These are phyloP conservation scores for Ceratothoa steindachneri DNA, from an alignment of 2,888 invertebrate species.

Conservation along the genomic window DNA sequence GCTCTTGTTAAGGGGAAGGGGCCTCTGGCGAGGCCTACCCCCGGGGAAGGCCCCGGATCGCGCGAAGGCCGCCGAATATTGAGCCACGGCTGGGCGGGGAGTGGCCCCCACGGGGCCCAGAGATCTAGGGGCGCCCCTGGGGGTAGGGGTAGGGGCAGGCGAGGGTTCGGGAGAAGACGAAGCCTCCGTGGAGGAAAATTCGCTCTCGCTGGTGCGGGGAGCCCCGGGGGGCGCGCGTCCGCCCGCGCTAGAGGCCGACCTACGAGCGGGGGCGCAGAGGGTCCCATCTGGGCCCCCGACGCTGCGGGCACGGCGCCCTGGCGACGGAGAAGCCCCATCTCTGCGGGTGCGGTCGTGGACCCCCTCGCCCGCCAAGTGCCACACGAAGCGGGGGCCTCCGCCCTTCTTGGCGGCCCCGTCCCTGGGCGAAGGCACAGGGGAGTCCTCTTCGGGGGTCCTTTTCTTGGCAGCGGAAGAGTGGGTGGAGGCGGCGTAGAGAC, in stretches of 20 bases:
- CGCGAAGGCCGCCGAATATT: constrained; percentile 40
- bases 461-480: constrained; percentile 63
- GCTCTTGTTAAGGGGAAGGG: constrained; percentile 45
- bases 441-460: neutral
- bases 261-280: no score
- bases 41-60: constrained; percentile 42
- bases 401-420: constrained; percentile 11
- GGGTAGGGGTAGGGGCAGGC: constrained; percentile 22
- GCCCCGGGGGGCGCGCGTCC: neutral
- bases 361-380: constrained; percentile 10
- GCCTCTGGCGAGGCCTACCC: constrained; percentile 21
- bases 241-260: constrained; percentile 33
- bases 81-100: constrained; percentile 17
- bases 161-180: constrained; percentile 42
- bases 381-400: constrained; percentile 10
- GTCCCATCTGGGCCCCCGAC: no score
- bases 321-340: constrained; percentile 39
- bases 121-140: neutral
- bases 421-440: neutral
- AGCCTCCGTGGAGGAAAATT: constrained; percentile 34
- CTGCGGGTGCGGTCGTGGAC: constrained; percentile 35
- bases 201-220: constrained; percentile 29
- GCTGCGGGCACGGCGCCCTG: constrained; percentile 32
- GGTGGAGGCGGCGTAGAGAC: constrained; percentile 60
- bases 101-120: constrained; percentile 20